Conservation (phyloP, 2,888 invertebrate species). For the Caenorhabditis becei region DNA sequence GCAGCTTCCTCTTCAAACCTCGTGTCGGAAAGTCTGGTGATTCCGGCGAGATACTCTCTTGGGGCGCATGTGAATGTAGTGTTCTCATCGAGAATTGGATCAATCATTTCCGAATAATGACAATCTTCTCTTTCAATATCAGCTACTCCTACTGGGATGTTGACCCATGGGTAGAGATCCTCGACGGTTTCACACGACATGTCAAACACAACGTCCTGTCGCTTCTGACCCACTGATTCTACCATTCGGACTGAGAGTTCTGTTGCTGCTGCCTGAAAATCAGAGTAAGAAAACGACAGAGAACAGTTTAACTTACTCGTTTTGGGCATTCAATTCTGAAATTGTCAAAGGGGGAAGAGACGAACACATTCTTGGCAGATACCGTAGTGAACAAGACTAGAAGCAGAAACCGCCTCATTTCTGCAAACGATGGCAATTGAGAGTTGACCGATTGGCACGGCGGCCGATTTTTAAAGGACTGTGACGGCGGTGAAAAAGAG, state of each 20-base stretch:
- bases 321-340: slow-evolving; percentile 81
- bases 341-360: slow-evolving; percentile 81
- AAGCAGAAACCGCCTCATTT: slow-evolving; percentile 54
- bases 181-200: slow-evolving; percentile 77
- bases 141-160: slow-evolving; percentile 76
- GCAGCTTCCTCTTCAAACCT: slow-evolving; percentile 62
- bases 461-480: slow-evolving; percentile 53
- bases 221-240: slow-evolving; percentile 79
- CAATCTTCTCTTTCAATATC: slow-evolving; percentile 80
- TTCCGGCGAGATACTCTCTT: slow-evolving; percentile 80
- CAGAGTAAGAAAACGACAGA: background rate
- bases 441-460: background rate
- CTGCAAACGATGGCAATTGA: slow-evolving; percentile 38
- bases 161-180: slow-evolving; percentile 79
- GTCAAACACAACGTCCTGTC: slow-evolving; percentile 80
- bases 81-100: slow-evolving; percentile 77
- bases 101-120: slow-evolving; percentile 77
- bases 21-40: slow-evolving; percentile 78
- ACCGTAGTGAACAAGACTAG: slow-evolving; percentile 40
- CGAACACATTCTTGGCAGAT: slow-evolving; percentile 71
- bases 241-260: slow-evolving; percentile 78
- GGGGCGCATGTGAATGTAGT: slow-evolving; percentile 71
- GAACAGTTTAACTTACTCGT: slow-evolving; percentile 63
- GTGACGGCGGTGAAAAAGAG: slow-evolving; percentile 43
- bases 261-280: slow-evolving; percentile 66